Base-by-base conservation (phyloP, 2,888 invertebrate species). In the Entomobrya proxima region DNA sequence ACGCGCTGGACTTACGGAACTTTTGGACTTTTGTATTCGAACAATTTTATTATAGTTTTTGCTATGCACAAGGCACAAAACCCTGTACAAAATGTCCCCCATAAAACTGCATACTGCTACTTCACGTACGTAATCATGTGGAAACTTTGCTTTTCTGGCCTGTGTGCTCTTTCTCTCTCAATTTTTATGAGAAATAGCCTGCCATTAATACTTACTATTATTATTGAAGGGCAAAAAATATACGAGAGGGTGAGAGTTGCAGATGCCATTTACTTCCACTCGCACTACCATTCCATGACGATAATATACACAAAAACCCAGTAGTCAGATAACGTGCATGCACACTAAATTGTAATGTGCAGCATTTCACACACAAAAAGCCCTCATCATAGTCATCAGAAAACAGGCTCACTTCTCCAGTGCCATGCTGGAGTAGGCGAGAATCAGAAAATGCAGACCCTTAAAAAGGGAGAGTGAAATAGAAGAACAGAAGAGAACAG, bases 401-500 rank as follows among this genome's bases (percentile, higher is more conserved):
- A n/a, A n/a, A 13, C n/a, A 7, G 40, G 40, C 40, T 40, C 5
- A 40, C 40, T n/a, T n/a, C n/a, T n/a, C n/a, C n/a, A n/a, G n/a
- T n/a, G n/a, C n/a, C 47, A 7, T 13, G 32, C 64, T 2, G 35
- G 44, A 77, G 58, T 2, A 58, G 40, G 44, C 5, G 24, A 67
- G 67, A 72, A 69, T 52, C 35, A 44, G 24, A 21, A n/a, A n/a
- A n/a, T 13, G 32, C 37, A 74, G 55, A 75, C 82, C 82, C 82
- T 82, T 81, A 75, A 75, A n/a, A 82, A 82, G 80, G 82, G 82
- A 75, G 82, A 82, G 82, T 82, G 82, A 82, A 81, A 80, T 50
- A 52, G 18, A 69, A 37, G 74, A 81, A 80, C 35, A 52, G 18
- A 69, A 37, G 74, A 74, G 37, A 27, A n/a, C 6, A 64, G n/a